phyloP scores from a whole-genome alignment of 2,888 invertebrate genomes.

The Acanthococcus lagerstroemiae region DNA sequence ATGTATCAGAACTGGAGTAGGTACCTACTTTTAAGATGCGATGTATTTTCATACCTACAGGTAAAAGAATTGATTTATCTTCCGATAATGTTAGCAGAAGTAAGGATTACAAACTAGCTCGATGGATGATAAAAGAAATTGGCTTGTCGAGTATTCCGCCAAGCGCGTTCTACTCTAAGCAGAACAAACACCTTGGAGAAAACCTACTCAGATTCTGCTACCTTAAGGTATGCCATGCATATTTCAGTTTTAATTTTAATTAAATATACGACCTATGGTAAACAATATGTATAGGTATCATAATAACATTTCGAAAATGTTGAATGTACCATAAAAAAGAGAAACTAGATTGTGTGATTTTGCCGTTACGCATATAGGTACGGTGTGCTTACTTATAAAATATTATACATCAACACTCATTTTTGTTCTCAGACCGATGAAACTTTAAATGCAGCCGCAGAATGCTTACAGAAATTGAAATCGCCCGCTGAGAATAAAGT shows the following conservation, averaged over 20 bases:
- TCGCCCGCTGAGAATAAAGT: too few species aligned
- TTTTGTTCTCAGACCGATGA: conserved; percentile 1
- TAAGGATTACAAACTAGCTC: conserved; percentile 81
- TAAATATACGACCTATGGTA: too few species aligned
- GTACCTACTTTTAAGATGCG: too few species aligned
- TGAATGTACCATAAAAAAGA: neutral
- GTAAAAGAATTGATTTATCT: neutral
- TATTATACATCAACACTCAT: too few species aligned
- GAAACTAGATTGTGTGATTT: neutral
- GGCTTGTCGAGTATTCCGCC: conserved; percentile 90
- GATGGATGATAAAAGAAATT: conserved; percentile 88
- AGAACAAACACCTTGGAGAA: conserved; percentile 70
- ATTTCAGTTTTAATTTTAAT: neutral
- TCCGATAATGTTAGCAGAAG: conserved; percentile 39
- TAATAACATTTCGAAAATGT: neutral
- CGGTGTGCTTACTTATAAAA: too few species aligned
- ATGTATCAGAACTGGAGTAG: too few species aligned
- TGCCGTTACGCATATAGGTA: too few species aligned
- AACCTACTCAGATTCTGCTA: conserved; percentile 87
- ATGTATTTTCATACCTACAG: neutral
- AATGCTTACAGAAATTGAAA: conserved; percentile 11
- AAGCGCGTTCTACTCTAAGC: conserved; percentile 77
- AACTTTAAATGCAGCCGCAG: neutral
- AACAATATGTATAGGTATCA: neutral
- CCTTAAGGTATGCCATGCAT: conserved; percentile 58